Conservation (phyloP, 2,888 invertebrate species). For the Drosophila quinaria region DNA sequence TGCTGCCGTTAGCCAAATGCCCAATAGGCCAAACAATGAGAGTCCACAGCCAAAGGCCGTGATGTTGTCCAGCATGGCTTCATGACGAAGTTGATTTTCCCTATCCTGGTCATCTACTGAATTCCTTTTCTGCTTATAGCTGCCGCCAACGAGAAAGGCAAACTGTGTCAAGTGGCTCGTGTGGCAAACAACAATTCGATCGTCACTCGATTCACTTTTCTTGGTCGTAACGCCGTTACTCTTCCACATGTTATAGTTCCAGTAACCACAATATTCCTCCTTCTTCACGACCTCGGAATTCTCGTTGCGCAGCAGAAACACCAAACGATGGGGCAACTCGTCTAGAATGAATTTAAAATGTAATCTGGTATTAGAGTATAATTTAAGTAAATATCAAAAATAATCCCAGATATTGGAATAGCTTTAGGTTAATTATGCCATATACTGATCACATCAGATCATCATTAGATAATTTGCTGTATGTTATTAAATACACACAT, state of each 20-base stretch:
- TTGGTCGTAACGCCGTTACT: conserved; percentile 14
- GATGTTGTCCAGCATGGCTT: conserved; percentile 20
- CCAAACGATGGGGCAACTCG: conserved; percentile 15
- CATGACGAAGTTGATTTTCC: background rate
- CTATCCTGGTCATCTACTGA: conserved; percentile 1
- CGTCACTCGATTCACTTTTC: background rate
- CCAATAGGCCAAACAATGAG: conserved; percentile 34
- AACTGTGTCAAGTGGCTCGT: conserved; percentile 42
- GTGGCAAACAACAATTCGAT: conserved; percentile 31
- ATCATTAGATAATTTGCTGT: no score
- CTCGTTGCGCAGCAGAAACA: conserved; percentile 24
- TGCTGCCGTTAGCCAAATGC: conserved; percentile 39
- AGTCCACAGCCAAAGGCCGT: conserved; percentile 39
- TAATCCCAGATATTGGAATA: background rate
- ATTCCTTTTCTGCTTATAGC: conserved; percentile 7
- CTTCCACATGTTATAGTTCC: conserved; percentile 33
- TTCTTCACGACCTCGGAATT: background rate
- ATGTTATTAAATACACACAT: no score
- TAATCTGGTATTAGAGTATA: no score
- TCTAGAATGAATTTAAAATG: background rate
- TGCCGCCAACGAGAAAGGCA: conserved; percentile 39
- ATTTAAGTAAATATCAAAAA: background rate
- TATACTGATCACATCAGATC: no score
- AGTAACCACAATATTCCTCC: conserved; percentile 34
- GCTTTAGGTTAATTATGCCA: no score